Percentiles rank a stretch among this genome's conserved stretches.
Evolutionary conservation across 2,113 vertebrate species (phyloP).

Genomic region (Crotalus helleri): DNA sequence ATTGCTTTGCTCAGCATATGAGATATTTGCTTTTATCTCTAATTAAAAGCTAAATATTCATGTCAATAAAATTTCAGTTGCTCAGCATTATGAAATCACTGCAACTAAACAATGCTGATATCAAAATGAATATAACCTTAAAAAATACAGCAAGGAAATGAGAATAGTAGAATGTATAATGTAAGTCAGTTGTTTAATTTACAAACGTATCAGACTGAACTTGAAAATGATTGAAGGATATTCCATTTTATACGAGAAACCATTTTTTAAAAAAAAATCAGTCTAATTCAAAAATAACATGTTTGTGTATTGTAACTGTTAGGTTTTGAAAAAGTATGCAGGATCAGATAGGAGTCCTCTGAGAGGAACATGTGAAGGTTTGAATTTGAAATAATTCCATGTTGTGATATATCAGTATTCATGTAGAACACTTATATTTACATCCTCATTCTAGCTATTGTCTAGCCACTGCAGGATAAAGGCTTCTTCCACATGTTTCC

Average conservation of each 20-base stretch:
- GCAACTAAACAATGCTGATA: not conserved
- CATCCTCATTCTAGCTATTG: not conserved
- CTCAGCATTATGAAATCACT: not conserved
- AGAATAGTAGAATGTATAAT: not conserved
- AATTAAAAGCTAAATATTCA: not conserved
- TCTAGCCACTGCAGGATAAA: not conserved
- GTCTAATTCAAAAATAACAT: constrained; percentile 29
- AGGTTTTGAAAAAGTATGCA: not conserved
- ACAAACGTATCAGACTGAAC: not conserved
- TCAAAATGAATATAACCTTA: not conserved
- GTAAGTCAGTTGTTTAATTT: not conserved
- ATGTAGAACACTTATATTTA: not conserved
- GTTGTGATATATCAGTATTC: not conserved
- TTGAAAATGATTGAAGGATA: constrained; percentile 16
- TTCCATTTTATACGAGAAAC: constrained; percentile 26
- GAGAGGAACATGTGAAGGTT: not conserved
- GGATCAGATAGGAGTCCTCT: not conserved
- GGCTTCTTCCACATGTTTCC: not conserved
- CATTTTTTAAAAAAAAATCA: constrained; percentile 12
- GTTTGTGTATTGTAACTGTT: not conserved
- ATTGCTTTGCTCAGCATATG: not conserved
- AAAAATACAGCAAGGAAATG: not conserved
- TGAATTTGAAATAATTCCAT: not conserved
- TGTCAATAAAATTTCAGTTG: not conserved
- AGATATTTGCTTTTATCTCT: not conserved